phyloP scores from a whole-genome alignment of 1,140 invertebrate species.

The Asobara japonica region DNA sequence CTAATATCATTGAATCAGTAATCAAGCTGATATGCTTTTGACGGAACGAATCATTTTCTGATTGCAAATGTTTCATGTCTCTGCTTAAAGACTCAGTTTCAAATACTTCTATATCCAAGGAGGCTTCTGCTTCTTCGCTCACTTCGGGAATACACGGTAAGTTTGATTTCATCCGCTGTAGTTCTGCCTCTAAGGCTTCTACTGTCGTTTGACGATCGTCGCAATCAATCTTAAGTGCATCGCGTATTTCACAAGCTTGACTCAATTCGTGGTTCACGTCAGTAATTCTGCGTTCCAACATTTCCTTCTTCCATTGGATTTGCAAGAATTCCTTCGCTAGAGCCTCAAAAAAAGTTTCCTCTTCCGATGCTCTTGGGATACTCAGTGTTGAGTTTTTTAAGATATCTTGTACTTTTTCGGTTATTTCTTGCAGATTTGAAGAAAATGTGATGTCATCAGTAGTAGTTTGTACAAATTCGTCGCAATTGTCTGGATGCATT shows the following conservation, averaged over 20 bases:
- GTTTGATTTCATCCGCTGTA: conserved; percentile 54
- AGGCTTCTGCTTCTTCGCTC: conserved; percentile 58
- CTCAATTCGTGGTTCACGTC: conserved; percentile 57
- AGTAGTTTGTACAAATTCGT: conserved; percentile 36
- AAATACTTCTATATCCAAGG: conserved; percentile 59
- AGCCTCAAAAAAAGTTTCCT: conserved; percentile 53
- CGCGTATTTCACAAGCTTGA: conserved; percentile 50
- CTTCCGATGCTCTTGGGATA: neutral
- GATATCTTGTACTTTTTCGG: conserved; percentile 51
- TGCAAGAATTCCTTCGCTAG: conserved; percentile 57
- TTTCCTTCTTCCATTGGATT: conserved; percentile 58
- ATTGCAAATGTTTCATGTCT: conserved; percentile 59
- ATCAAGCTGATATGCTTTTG: conserved; percentile 64
- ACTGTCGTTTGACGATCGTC: conserved; percentile 59
- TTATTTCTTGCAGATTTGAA: conserved; percentile 37
- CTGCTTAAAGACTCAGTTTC: conserved; percentile 54
- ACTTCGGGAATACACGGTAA: conserved; percentile 62
- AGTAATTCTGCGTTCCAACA: conserved; percentile 57
- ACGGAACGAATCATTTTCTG: conserved; percentile 68
- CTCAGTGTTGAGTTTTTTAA: conserved; percentile 51
- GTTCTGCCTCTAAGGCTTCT: conserved; percentile 54
- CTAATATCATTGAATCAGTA: conserved; percentile 38
- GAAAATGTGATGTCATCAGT: neutral
- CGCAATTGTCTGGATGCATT: neutral
- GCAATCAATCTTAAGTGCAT: conserved; percentile 56